Percentiles rank a stretch among this genome's conserved stretches.
Conservation (phyloP, 1,140 invertebrate genomes). For the Geopemphigus sp. region DNA sequence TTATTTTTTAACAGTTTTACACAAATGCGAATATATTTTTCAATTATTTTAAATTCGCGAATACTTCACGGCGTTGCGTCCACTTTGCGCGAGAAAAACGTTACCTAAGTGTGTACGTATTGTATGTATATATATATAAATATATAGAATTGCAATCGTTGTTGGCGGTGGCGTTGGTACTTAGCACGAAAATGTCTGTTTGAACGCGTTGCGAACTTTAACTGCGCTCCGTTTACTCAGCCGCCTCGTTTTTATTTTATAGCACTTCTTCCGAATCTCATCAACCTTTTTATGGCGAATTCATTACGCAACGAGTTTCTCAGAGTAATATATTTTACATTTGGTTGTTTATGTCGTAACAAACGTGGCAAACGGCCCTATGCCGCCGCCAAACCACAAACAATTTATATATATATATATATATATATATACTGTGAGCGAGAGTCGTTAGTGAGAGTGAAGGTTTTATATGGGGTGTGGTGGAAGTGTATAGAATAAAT, state of each 20-base stretch:
- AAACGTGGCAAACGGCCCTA: too few relatives aligned
- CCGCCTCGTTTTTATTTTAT: background rate
- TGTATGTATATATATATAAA: background rate
- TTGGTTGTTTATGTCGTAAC: background rate
- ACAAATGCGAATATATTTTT: background rate
- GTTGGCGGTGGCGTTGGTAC: background rate
- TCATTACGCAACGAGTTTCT: slow-evolving; percentile 1
- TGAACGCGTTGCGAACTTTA: slow-evolving; percentile 15
- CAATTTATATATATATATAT: too few relatives aligned
- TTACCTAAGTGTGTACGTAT: too few relatives aligned
- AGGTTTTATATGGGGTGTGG: background rate
- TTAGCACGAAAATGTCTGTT: slow-evolving; percentile 12
- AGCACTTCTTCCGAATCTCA: slow-evolving; percentile 18
- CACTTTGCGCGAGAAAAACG: slow-evolving; percentile 3
- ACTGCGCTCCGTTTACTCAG: slow-evolving; percentile 20
- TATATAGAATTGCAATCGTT: background rate
- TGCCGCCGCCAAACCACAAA: too few relatives aligned
- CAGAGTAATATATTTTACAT: slow-evolving; percentile 16
- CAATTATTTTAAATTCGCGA: background rate
- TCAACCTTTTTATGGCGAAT: slow-evolving; percentile 29
- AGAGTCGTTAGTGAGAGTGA: background rate
- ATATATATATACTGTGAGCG: too few relatives aligned
- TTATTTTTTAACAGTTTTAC: slow-evolving; percentile 10
- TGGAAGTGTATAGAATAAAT: background rate
- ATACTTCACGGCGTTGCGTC: background rate